Percentiles rank a stretch among this genome's conserved stretches.
These are phyloP conservation scores for Miichthys miiuy DNA, from an alignment of 2,797 vertebrate species.

Conservation along the genomic window DNA sequence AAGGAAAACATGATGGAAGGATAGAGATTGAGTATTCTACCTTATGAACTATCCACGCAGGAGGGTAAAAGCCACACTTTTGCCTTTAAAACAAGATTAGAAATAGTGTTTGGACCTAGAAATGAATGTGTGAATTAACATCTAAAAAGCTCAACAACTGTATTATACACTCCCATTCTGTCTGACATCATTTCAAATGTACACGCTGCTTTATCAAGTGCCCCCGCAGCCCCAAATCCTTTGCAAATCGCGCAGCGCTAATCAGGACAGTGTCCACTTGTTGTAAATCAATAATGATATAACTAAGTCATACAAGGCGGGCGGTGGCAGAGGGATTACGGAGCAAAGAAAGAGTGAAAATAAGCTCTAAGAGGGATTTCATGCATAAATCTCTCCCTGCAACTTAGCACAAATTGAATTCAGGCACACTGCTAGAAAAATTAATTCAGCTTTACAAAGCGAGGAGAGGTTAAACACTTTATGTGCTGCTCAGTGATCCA, in stretches of 20 bases:
- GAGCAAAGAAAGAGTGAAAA: conserved; percentile 76
- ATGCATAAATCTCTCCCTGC: conserved; percentile 82
- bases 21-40: conserved; percentile 1
- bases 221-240: conserved; percentile 67
- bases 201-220: conserved; percentile 50
- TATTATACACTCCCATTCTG: conserved; percentile 36
- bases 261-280: conserved; percentile 79
- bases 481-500: conserved; percentile 87
- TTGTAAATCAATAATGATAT: conserved; percentile 85
- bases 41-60: background rate
- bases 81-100: conserved; percentile 26
- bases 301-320: conserved; percentile 77
- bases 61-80: conserved; percentile 19
- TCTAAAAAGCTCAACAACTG: conserved; percentile 28
- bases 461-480: conserved; percentile 86
- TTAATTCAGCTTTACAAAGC: conserved; percentile 88
- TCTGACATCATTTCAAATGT: conserved; percentile 51
- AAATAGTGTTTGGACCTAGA: conserved; percentile 15
- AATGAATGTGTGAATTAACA: conserved; percentile 25
- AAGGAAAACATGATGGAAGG: background rate
- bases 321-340: conserved; percentile 79
- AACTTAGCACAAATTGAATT: conserved; percentile 86
- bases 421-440: conserved; percentile 81
- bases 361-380: conserved; percentile 83
- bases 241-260: conserved; percentile 71